phyloP scores from a whole-genome alignment of 2,113 vertebrate species.

The Neopipo cinnamomea region DNA sequence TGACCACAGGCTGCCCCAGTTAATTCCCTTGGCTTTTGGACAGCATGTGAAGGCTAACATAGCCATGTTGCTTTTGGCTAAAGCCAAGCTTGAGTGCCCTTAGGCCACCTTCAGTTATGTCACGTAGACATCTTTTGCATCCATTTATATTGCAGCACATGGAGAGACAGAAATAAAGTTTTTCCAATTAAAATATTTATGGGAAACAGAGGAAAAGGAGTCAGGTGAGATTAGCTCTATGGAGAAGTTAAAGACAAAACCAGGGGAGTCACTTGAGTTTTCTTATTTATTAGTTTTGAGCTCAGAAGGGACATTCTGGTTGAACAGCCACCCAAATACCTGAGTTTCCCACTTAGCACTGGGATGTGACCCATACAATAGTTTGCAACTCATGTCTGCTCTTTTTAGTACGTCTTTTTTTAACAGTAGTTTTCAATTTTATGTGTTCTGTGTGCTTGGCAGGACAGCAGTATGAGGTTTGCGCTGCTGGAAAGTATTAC shows the following conservation, averaged over 20 bases:
- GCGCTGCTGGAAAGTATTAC: conserved; percentile 40
- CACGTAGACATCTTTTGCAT: neutral
- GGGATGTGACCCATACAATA: neutral
- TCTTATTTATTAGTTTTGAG: neutral
- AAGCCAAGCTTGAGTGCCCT: neutral
- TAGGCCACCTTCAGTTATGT: neutral
- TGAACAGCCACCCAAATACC: neutral
- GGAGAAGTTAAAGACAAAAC: neutral
- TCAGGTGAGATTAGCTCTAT: fast-evolving
- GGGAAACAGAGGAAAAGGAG: neutral
- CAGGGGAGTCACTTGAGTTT: neutral
- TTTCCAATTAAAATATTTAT: neutral
- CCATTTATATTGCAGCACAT: neutral
- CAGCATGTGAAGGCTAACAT: fast-evolving
- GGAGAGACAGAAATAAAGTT: neutral
- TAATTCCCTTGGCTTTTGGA: neutral
- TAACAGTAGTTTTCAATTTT: conserved; percentile 24
- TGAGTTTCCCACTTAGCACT: neutral
- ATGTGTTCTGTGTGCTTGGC: neutral
- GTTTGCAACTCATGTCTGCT: neutral
- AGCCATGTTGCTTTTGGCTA: neutral
- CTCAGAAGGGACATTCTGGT: neutral
- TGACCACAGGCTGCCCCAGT: neutral
- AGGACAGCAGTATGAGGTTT: neutral
- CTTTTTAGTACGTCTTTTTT: neutral